Base-by-base conservation (phyloP, 2,888 invertebrate genomes). In the Drosophila monieri region DNA sequence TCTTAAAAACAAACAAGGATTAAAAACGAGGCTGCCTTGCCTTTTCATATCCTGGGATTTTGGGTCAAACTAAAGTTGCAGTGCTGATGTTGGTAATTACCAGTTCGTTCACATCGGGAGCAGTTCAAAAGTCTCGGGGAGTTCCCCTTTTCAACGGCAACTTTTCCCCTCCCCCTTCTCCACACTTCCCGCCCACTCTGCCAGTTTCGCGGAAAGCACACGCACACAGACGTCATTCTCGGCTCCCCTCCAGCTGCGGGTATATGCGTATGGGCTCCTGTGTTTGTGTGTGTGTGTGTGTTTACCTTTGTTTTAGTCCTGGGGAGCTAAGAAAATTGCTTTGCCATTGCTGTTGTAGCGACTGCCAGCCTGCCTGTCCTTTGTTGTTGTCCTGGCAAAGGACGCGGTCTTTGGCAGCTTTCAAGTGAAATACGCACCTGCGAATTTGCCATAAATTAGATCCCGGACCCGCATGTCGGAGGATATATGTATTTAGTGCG, bases 381-480 rank as follows among this genome's bases (percentile, higher is more conserved):
- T 70, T 62, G 56, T 25, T 58, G 67, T 30, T 47, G 25, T 47
- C 51, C 46, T 70, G 57, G 39, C 44, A 78, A 56, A 35, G 72
- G 72, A 85, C 79, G 85, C 73, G 73, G 76, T 68, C 78, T 81
- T 84, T 84, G 84, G 77, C 81, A 81, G 76, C 62, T 75, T 77
- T 77, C 81, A 85, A 80, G 77, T 76, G 76, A 87, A 76, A 68
- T 74, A 76, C 88, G 86, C 89, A 89, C 89, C 89, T 89, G 89
- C 80, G 84, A 77, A 77, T 80, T 87, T 73, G 87, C 75, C 79
- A 89, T 89, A 89, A 89, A 89, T 89, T 89, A 89, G 79, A 67
- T 71, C 51, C 56, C 57, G 66, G 46, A 68, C 55, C 53, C 30
- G 57, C 21, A 58, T 53, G 46, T 54, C 43, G 59, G 39, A 35